A percentile compares a stretch with the other conserved stretches of the same genome.
Conservation (phyloP, 2,113 vertebrate genomes). For the Mormoops blainvillei region DNA sequence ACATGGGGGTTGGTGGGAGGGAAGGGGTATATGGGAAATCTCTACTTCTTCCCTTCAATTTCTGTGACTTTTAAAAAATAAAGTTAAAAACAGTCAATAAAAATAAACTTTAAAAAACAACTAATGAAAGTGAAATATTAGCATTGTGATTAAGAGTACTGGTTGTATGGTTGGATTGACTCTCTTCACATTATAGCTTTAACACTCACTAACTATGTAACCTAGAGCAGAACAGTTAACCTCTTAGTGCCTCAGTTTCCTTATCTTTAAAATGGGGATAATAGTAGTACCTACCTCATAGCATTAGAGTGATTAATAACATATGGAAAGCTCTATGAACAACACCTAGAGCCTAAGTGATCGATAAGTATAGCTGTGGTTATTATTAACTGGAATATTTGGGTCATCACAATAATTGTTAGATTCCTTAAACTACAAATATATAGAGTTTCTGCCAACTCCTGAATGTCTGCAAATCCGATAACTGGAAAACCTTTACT, state of each 20-base stretch:
- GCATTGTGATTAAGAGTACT: not conserved
- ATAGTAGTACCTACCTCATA: not conserved
- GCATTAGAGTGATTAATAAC: not conserved
- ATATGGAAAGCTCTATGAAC: not conserved
- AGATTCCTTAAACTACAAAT: not conserved
- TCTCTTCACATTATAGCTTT: not conserved
- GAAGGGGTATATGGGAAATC: not conserved
- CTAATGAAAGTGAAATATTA: not conserved
- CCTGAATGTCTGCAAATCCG: not conserved
- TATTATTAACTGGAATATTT: not conserved
- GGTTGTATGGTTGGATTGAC: not conserved
- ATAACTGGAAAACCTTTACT: constrained; percentile 18
- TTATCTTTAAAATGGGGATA: not conserved
- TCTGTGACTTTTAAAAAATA: not conserved
- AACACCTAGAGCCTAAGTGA: not conserved
- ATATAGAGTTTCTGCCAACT: constrained; percentile 18
- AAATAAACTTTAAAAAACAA: not conserved
- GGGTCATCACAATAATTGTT: not conserved
- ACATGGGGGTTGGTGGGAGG: not conserved
- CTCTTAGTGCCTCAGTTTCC: not conserved
- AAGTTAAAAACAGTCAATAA: not conserved
- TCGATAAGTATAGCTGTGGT: not conserved
- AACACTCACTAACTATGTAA: not conserved
- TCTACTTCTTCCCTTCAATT: not conserved
- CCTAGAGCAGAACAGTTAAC: not conserved